A percentile compares a stretch with the other conserved stretches of the same genome.
phyloP scores from a whole-genome alignment of 2,888 invertebrate species.

The Pogonocherus hispidulus region DNA sequence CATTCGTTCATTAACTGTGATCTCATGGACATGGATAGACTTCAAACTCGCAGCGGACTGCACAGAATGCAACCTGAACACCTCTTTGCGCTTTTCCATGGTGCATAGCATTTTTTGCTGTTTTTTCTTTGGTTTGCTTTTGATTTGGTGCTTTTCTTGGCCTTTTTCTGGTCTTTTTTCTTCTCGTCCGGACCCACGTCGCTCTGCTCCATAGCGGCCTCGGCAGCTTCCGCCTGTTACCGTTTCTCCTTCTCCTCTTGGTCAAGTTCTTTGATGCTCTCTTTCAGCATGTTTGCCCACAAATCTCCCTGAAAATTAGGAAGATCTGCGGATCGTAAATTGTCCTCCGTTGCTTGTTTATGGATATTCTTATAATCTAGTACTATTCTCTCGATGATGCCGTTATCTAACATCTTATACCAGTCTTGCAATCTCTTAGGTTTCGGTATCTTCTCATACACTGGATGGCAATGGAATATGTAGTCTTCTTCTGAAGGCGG shows the following conservation, averaged over 20 bases:
- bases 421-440: slow-evolving; percentile 99
- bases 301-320: slow-evolving; percentile 99
- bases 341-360: slow-evolving; percentile 99
- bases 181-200: slow-evolving; percentile 93
- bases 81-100: slow-evolving; percentile 99
- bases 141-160: slow-evolving; percentile 97
- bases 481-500: slow-evolving; percentile 99
- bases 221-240: slow-evolving; percentile 94
- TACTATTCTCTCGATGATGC: slow-evolving; percentile 63
- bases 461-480: slow-evolving; percentile 99
- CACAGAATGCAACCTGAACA: slow-evolving; percentile 96
- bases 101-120: slow-evolving; percentile 95
- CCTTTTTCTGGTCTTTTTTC: slow-evolving; percentile 97
- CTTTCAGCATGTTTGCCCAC: slow-evolving; percentile 99
- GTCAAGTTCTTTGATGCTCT: slow-evolving; percentile 98
- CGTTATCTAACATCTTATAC: slow-evolving; percentile 79
- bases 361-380: slow-evolving; percentile 98
- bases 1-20: too few species aligned
- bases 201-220: slow-evolving; percentile 86
- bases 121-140: slow-evolving; percentile 97
- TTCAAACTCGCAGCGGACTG: slow-evolving; percentile 93
- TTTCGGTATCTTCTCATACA: slow-evolving; percentile 99
- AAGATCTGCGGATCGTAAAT: slow-evolving; percentile 91
- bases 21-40: too few species aligned
- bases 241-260: slow-evolving; percentile 98